phyloP scores from a whole-genome alignment of 23 tunicate species.

The Corella eumyota region DNA sequence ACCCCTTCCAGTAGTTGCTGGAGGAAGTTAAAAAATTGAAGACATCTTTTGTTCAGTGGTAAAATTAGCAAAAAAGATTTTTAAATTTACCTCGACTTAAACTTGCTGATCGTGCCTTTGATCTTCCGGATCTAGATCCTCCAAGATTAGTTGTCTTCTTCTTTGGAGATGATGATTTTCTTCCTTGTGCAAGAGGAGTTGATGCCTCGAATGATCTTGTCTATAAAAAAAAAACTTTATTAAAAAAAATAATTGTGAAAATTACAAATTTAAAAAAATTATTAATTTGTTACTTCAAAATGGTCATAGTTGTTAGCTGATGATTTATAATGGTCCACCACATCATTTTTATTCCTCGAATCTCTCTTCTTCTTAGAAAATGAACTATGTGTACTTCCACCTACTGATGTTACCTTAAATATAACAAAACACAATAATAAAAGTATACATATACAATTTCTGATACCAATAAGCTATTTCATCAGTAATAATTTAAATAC shows the following conservation, averaged over 20 bases:
- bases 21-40: slow-evolving; percentile 1
- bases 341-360: background rate
- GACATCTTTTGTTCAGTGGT: no score
- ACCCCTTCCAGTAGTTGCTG: slow-evolving; percentile 46
- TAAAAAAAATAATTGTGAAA: no score
- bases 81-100: slow-evolving; percentile 35
- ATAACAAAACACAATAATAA: no score
- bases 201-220: slow-evolving; percentile 27
- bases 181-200: slow-evolving; percentile 10
- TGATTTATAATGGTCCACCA: background rate
- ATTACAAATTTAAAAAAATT: no score
- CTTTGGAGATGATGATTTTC: slow-evolving; percentile 11
- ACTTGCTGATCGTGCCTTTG: slow-evolving; percentile 28
- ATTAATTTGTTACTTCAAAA: slow-evolving; percentile 5
- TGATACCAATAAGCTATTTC: no score
- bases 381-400: slow-evolving; percentile 6
- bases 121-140: slow-evolving; percentile 15
- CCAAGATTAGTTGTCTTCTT: slow-evolving; percentile 13
- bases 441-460: no score
- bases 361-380: slow-evolving; percentile 5
- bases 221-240: no score
- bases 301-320: background rate
- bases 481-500: no score
- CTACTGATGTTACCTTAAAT: slow-evolving; percentile 19
- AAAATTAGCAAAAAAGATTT: no score